These are phyloP conservation scores for Geodia barretti DNA, from an alignment of 37 sponge, comb jelly and placozoan genomes.

Conservation along the genomic window DNA sequence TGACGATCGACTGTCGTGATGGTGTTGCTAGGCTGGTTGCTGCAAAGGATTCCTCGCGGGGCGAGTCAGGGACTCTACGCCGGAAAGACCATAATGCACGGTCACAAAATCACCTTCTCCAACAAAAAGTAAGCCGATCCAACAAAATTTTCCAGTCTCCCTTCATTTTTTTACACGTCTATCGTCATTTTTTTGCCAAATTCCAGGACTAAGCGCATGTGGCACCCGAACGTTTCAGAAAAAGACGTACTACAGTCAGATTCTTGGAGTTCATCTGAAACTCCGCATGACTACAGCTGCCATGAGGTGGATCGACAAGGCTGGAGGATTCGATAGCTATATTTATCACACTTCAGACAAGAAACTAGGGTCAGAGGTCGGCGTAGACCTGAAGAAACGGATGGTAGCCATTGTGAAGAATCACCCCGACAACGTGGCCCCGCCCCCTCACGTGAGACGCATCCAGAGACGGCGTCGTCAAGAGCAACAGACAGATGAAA, in stretches of 20 bases:
- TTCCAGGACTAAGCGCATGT: conserved; percentile 64
- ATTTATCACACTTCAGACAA: conserved; percentile 78
- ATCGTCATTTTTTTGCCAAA: too few relatives aligned
- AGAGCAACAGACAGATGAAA: too few relatives aligned
- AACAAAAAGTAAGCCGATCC: conserved; percentile 74
- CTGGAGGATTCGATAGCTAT: conserved; percentile 85
- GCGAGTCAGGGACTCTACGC: conserved; percentile 70
- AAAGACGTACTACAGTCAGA: conserved; percentile 62
- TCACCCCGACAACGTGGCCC: conserved; percentile 7
- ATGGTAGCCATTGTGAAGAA: conserved; percentile 36
- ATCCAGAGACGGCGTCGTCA: not conserved
- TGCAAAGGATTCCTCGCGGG: conserved; percentile 48
- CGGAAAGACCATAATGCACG: conserved; percentile 70
- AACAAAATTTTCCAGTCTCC: not conserved
- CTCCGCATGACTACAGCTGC: conserved; percentile 64
- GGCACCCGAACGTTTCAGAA: conserved; percentile 80
- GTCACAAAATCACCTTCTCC: conserved; percentile 70
- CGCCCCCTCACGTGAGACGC: too few relatives aligned
- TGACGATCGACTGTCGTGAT: conserved; percentile 33
- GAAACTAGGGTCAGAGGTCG: conserved; percentile 71
- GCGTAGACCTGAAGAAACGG: conserved; percentile 53
- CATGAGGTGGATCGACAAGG: conserved; percentile 87
- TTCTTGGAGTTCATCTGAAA: conserved; percentile 38
- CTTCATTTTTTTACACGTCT: not conserved
- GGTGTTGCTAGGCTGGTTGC: conserved; percentile 62